phyloP scores from a whole-genome alignment of 2,888 invertebrate genomes.

The Epirrhoe alternata region DNA sequence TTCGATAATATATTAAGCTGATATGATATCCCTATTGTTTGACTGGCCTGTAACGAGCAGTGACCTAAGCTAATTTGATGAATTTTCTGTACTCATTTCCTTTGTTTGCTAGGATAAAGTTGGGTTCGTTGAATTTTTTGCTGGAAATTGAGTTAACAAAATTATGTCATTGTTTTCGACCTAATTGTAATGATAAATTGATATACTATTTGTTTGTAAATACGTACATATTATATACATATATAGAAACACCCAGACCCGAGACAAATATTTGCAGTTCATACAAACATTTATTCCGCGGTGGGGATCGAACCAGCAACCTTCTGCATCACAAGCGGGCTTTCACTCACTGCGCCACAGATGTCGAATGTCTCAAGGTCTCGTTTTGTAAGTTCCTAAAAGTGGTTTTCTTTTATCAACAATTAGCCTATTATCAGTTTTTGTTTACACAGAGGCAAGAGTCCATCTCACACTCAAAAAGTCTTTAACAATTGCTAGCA shows the following conservation, averaged over 20 bases:
- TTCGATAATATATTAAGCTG: conserved; percentile 18
- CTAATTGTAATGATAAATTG: neutral
- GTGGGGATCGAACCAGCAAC: no score
- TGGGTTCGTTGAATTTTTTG: conserved; percentile 2
- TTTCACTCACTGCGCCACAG: no score
- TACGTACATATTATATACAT: no score
- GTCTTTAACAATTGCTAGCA: no score
- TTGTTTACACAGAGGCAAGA: no score
- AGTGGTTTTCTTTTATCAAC: neutral
- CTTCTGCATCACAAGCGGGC: no score
- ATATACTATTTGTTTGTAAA: no score
- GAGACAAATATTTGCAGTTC: no score
- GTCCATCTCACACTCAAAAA: no score
- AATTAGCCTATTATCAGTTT: no score
- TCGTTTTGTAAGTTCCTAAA: neutral
- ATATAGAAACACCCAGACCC: no score
- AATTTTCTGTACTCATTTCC: conserved; percentile 4
- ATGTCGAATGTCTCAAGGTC: neutral
- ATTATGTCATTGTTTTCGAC: neutral
- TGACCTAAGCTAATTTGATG: conserved; percentile 7
- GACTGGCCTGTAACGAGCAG: conserved; percentile 4
- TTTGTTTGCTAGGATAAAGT: conserved; percentile 14
- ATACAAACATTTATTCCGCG: no score
- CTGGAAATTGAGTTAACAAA: conserved; percentile 1
- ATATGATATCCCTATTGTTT: conserved; percentile 10